phyloP scores from a whole-genome alignment of 2,888 invertebrate genomes.

The Eupsilia transversa region DNA sequence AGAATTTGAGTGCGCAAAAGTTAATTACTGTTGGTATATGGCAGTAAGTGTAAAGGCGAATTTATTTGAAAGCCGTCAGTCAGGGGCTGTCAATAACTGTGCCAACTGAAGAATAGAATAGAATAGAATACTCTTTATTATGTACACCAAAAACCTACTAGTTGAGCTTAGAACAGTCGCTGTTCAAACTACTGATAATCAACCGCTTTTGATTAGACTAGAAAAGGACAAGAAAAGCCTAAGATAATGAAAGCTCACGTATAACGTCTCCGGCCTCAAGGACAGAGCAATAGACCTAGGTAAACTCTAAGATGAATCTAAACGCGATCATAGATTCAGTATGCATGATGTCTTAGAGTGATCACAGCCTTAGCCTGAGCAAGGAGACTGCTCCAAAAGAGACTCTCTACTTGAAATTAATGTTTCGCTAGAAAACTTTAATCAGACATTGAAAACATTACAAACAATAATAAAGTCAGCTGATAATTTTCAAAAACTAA shows the following conservation, averaged over 20 bases:
- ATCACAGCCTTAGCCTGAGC: too few species aligned
- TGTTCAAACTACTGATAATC: background rate
- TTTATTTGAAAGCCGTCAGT: background rate
- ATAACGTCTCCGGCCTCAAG: background rate
- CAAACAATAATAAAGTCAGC: slow-evolving; percentile 3
- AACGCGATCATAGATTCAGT: background rate
- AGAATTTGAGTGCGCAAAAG: background rate
- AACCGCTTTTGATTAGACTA: background rate
- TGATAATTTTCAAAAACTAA: slow-evolving; percentile 36
- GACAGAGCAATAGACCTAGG: too few species aligned
- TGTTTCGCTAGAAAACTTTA: background rate
- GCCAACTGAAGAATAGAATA: background rate
- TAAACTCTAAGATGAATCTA: background rate
- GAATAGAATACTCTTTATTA: too few species aligned
- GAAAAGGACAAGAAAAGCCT: background rate
- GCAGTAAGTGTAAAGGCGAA: slow-evolving; percentile 21
- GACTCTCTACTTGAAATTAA: background rate
- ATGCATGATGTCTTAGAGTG: background rate
- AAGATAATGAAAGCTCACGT: background rate
- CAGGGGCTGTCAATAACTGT: background rate
- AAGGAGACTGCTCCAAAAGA: background rate
- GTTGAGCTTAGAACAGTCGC: background rate
- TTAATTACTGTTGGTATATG: slow-evolving; percentile 5
- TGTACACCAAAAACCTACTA: too few species aligned
- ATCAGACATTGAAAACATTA: background rate